Conservation (phyloP, 2,113 vertebrate species). For the Pomatostomus ruficeps region DNA sequence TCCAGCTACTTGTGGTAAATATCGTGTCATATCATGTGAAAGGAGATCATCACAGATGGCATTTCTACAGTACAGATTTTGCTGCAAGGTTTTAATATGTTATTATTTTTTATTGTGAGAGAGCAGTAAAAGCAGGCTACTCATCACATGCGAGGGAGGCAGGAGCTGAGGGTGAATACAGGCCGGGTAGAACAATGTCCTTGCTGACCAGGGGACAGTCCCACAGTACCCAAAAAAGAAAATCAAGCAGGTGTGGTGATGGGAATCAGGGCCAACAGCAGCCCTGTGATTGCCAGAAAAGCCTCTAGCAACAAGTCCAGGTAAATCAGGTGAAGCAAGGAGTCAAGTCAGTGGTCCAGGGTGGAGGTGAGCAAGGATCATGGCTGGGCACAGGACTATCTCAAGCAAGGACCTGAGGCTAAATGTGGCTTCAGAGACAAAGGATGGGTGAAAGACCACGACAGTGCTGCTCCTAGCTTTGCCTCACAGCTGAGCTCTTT, state of each 20-base stretch:
- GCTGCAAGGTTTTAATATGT: not conserved
- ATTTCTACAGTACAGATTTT: not conserved
- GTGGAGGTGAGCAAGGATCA: fast-evolving
- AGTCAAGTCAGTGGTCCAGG: not conserved
- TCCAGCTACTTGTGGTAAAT: not conserved
- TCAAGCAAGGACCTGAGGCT: not conserved
- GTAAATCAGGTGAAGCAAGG: not conserved
- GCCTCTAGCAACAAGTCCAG: not conserved
- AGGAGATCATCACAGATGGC: not conserved
- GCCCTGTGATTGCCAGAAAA: not conserved
- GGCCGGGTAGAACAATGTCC: not conserved
- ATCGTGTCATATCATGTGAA: not conserved
- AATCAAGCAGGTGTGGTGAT: fast-evolving
- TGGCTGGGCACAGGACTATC: not conserved
- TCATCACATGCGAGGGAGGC: not conserved
- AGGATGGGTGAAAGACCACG: not conserved
- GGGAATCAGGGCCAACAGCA: not conserved
- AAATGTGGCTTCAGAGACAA: not conserved
- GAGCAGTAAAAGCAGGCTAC: not conserved
- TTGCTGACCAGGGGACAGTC: not conserved
- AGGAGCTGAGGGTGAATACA: not conserved
- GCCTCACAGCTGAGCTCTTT: not conserved
- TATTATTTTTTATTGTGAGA: not conserved
- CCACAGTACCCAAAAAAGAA: not conserved
- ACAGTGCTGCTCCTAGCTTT: not conserved